Evolutionary conservation across 37 sponge, comb jelly and placozoan genomes (phyloP).

Genomic region (Hormiphora californensis): DNA sequence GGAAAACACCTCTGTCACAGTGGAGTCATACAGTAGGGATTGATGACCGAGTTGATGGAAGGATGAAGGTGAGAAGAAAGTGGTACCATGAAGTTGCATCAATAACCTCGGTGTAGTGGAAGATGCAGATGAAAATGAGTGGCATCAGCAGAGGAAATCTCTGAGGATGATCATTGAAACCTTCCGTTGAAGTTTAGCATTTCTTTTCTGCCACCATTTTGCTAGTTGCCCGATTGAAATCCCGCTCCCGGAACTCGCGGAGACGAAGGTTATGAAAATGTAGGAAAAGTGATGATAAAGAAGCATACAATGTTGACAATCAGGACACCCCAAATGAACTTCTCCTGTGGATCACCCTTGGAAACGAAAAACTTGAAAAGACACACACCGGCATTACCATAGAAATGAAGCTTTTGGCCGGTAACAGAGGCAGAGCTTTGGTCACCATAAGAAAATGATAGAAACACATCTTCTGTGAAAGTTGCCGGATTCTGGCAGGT

Average conservation of each 20-base stretch:
- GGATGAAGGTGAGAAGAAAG: conserved; percentile 3
- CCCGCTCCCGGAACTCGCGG: not conserved
- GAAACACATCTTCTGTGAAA: not conserved
- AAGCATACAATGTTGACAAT: not conserved
- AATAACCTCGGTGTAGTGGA: not conserved
- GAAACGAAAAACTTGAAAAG: conserved; percentile 1
- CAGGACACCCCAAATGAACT: not conserved
- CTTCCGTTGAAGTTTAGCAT: conserved; percentile 3
- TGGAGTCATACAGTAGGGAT: not conserved
- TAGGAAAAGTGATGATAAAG: not conserved
- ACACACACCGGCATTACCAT: conserved; percentile 23
- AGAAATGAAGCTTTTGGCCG: not conserved
- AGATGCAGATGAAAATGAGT: not conserved
- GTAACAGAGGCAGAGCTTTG: too few relatives aligned
- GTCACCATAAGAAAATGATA: not conserved
- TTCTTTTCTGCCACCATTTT: conserved; percentile 1
- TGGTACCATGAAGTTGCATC: not conserved
- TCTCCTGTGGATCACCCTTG: not conserved
- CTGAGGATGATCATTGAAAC: not conserved
- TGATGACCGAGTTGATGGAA: conserved; percentile 15
- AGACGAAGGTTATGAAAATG: conserved; percentile 9
- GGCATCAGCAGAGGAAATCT: conserved; percentile 11
- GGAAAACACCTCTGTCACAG: not conserved
- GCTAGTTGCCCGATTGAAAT: not conserved
- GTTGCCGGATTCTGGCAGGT: conserved; percentile 2